Conservation (phyloP, 2,797 vertebrate species). For the Bufotes viridis region DNA sequence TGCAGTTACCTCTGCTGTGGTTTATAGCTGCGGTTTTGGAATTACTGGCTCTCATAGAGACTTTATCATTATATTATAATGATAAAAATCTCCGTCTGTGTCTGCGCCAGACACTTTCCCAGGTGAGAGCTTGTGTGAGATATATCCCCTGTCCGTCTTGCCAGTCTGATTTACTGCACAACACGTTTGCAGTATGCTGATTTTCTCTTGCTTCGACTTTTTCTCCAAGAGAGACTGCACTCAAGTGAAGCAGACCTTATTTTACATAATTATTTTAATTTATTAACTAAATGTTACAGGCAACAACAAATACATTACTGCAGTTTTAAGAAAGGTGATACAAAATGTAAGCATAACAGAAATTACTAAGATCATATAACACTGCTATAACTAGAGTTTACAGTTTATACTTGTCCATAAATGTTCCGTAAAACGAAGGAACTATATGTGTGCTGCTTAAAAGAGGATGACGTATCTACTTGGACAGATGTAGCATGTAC, state of each 20-base stretch:
- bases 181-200: constrained; percentile 31
- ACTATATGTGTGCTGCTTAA: not conserved
- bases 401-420: constrained; percentile 14
- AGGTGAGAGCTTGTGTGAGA: constrained; percentile 42
- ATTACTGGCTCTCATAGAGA: constrained; percentile 33
- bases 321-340: not conserved
- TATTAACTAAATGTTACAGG: constrained; percentile 34
- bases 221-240: constrained; percentile 11
- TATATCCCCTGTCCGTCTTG: constrained; percentile 27
- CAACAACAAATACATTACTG: constrained; percentile 28
- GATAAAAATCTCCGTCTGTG: constrained; percentile 46
- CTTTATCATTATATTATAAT: constrained; percentile 51
- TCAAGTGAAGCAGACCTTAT: not conserved
- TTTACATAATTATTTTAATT: constrained; percentile 40
- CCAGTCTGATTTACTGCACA: constrained; percentile 37
- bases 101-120: constrained; percentile 42
- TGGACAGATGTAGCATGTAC: not conserved
- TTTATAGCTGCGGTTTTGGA: constrained; percentile 35
- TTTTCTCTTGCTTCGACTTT: constrained; percentile 30
- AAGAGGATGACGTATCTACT: not conserved
- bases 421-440: not conserved
- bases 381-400: constrained; percentile 16
- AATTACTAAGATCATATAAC: not conserved
- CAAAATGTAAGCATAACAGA: not conserved
- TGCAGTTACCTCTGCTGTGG: constrained; percentile 44